A percentile compares a stretch with the other conserved stretches of the same genome.
phyloP scores from a whole-genome alignment of 2,113 vertebrate genomes.

The Falco punctatus region DNA sequence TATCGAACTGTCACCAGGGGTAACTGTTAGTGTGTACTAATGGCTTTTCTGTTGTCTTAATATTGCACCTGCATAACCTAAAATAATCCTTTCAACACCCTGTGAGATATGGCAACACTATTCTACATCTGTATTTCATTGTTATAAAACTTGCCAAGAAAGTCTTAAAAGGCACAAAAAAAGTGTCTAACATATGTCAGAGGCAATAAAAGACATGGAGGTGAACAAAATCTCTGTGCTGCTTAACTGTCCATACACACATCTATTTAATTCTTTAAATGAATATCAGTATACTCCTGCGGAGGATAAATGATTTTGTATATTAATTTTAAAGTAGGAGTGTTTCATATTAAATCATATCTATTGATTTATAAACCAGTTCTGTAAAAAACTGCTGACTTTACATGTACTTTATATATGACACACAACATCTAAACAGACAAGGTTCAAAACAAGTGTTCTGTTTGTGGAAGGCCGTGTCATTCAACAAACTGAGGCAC shows the following conservation, averaged over 20 bases:
- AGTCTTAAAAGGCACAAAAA: neutral
- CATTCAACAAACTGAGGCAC: neutral
- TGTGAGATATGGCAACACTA: neutral
- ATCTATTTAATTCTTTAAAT: neutral
- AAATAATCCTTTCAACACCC: neutral
- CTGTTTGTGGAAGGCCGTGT: neutral
- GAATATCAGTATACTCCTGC: neutral
- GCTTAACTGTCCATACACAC: neutral
- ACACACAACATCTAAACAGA: neutral
- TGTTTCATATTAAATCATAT: neutral
- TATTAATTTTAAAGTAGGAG: neutral
- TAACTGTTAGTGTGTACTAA: neutral
- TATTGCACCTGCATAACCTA: neutral
- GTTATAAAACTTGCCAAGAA: neutral
- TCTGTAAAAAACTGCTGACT: neutral
- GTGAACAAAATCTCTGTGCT: neutral
- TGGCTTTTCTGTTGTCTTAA: neutral
- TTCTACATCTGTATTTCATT: neutral
- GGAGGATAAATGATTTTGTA: neutral
- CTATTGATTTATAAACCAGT: neutral
- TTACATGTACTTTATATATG: neutral
- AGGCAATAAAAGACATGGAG: neutral
- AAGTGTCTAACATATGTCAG: neutral
- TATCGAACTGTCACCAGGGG: neutral
- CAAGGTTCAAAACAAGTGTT: neutral